Evolutionary conservation across 2,888 invertebrate genomes (phyloP), one percentile per base, ranked within the genome.

Genomic region (Chalcosyrphus nemorum): DNA sequence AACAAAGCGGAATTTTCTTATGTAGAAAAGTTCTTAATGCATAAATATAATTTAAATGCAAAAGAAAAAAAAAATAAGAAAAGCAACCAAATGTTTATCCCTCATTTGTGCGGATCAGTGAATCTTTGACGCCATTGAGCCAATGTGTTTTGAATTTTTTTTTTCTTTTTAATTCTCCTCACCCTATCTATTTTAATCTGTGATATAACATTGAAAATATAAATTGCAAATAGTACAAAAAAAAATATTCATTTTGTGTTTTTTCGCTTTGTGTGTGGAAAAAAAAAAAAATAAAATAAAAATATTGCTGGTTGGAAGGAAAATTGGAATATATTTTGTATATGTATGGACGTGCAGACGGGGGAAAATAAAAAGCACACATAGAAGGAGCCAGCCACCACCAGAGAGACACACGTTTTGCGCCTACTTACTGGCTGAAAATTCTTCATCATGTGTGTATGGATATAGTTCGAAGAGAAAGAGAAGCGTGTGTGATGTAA

Each of bases 191-290:
- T 85, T 85, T 81, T 81, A 85, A 85, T 85, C 81, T 85, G 85
- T 85, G 85, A 85, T 85, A 85, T 85, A 85, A 85, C 85, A 85
- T 85, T 85, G 85, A 85, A 85, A 85, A 78, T 81, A 76, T 76
- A 85, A 81, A 85, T 84, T 84, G 84, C 84, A 80, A 84, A 78
- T 68, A 78, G 78, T 84, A 84, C 70, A 65, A 59, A 81, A 47
- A 54, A 47, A 65, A 35, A 50, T 54, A 75, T 50, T 50, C 11
- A 13, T 50, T 43, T 65, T 59, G 17, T 29, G 7, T 45, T 43
- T 52, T n/a, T 61, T 38, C 35, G 61, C 38, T 72, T 61, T 77
- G 52, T 66, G 63, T 84, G 68, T 66, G 80, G 63, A 57, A 57
- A 66, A 54, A 65, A 50, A n/a, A 27, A 63, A 75, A 66, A 41